Percentiles rank a stretch among this genome's conserved stretches.
phyloP scores from a whole-genome alignment of 2,113 vertebrate genomes.

The Chlamydotis undulata region DNA sequence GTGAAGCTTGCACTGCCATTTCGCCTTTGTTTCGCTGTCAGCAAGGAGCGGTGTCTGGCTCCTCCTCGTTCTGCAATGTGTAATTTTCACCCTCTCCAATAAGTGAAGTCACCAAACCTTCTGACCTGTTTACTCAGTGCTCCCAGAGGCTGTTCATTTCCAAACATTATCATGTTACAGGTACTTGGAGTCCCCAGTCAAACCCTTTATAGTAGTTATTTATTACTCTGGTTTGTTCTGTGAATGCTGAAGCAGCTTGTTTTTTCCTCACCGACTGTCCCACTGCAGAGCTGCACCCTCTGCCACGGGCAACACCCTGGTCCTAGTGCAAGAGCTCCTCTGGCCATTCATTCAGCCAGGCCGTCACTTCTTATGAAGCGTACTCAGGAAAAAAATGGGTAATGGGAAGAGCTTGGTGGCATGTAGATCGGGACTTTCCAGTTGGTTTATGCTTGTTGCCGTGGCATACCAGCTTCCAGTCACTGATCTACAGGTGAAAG shows the following conservation, averaged over 20 bases:
- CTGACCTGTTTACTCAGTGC: constrained; percentile 38
- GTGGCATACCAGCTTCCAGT: not conserved
- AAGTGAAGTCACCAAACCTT: constrained; percentile 8
- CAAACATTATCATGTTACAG: constrained; percentile 8
- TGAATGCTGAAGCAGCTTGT: not conserved
- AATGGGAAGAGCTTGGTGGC: not conserved
- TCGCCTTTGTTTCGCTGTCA: not conserved
- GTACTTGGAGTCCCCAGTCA: constrained; percentile 15
- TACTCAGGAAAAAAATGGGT: not conserved
- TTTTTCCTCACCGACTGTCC: not conserved
- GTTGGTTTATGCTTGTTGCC: not conserved
- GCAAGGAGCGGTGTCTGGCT: not conserved
- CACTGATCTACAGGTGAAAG: not conserved
- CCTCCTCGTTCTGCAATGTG: not conserved
- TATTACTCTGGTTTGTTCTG: constrained; percentile 28
- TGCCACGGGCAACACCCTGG: not conserved
- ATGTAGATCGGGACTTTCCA: not conserved
- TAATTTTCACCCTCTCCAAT: constrained; percentile 1
- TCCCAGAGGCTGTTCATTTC: not conserved
- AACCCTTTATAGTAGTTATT: constrained; percentile 36
- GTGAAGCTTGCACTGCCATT: not conserved
- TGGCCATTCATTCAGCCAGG: not conserved
- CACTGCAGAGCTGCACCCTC: not conserved
- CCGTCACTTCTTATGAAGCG: not conserved
- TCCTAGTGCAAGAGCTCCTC: not conserved